Base-by-base conservation (phyloP, 2,797 vertebrate species). In the Gallinago nigripennis region DNA sequence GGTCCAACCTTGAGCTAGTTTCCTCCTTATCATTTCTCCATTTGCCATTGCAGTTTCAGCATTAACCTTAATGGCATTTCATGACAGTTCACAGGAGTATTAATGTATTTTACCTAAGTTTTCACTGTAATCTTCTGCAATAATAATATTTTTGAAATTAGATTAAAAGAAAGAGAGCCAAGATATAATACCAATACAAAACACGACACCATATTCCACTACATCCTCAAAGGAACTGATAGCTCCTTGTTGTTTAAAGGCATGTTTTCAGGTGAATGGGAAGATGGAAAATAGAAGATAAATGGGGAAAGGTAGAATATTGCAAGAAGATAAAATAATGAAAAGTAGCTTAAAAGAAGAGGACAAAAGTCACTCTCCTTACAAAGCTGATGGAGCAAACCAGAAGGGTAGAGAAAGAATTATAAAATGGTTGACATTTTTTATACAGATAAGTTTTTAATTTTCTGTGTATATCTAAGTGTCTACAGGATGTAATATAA, bases 281-380 rank as follows among this genome's bases (percentile, higher is more conserved):
- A 83, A 77, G 37, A 82, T 16, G 30, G 19, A 77, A 77, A 92
- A 82, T 19, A 14, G 31, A 80, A 85, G n/a, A 73, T 30, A 77
- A 66, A 72, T 43, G 14, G 27, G 86, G 37, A 61, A 43, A 85
- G 28, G 9, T 21, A 84, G 25, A 64, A 25, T 31, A 69, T 8
- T 8, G 2, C 13, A 63, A 53, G 48, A 66, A 73, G 23, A 46
- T 1, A 11, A 88, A 90, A 77, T n/a, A 50, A 63, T 61, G 39
- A 41, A 30, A 89, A 51, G 7, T 27, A 60, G 54, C 5, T 69
- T 28, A 45, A 68, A 82, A 51, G 28, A 71, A 7, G 12, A 82
- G 70, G n/a, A 70, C 0, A 0, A 53, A 85, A 56, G 15, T 71
- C 11, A 43, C 11, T 7, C 17, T 80, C 11, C 6, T 20, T 51